Percentiles rank a stretch among this genome's conserved stretches.
Evolutionary conservation across 2,888 invertebrate species (phyloP).

Genomic region (Rhimphoctona megacephalus): DNA sequence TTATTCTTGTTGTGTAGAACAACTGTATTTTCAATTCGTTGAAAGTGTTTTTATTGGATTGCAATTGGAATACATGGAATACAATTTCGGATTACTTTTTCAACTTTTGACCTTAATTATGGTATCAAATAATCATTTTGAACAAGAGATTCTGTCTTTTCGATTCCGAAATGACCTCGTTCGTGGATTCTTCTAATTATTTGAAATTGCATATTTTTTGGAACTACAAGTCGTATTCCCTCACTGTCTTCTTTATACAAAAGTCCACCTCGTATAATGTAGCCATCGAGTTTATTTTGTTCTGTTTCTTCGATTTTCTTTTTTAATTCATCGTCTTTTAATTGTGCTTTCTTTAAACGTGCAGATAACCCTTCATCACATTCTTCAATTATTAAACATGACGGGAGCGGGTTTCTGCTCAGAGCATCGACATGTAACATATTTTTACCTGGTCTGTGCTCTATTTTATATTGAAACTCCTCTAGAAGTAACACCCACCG

Average conservation of each 20-base stretch:
- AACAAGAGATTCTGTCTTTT: constrained; percentile 21
- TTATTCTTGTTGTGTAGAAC: too few species aligned
- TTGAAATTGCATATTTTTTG: neutral
- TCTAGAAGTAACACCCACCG: neutral
- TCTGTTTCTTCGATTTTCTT: neutral
- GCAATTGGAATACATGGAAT: constrained; percentile 53
- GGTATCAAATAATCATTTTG: constrained; percentile 75
- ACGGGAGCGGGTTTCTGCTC: neutral
- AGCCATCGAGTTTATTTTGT: neutral
- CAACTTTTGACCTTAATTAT: constrained; percentile 48
- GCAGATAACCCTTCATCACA: neutral
- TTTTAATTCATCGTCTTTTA: neutral
- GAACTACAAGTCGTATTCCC: neutral
- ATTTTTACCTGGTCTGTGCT: neutral
- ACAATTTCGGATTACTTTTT: constrained; percentile 57
- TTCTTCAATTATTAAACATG: neutral
- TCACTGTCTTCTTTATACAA: constrained; percentile 3
- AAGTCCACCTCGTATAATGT: neutral
- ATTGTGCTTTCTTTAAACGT: neutral
- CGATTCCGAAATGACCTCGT: constrained; percentile 1
- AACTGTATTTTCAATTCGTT: too few species aligned
- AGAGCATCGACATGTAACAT: constrained; percentile 3
- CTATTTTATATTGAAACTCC: constrained; percentile 20
- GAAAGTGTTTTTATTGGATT: too few species aligned
- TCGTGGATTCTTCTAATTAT: neutral